Percentiles rank a stretch among this genome's conserved stretches.
Evolutionary conservation across 2,797 vertebrate species (phyloP).

Genomic region (Pterois miles): DNA sequence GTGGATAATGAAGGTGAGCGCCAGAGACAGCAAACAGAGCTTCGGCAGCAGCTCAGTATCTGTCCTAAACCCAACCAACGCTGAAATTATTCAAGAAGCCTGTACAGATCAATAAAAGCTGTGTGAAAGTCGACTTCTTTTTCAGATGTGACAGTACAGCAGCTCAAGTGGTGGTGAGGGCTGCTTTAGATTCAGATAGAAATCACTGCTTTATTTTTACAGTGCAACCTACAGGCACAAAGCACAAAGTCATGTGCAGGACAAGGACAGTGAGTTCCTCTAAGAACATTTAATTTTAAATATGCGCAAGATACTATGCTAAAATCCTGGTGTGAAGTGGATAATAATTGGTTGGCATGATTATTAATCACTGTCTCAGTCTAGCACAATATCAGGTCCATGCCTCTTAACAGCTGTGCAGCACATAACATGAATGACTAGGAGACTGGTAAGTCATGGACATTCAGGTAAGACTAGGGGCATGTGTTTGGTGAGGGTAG

Average conservation of each 20-base stretch:
- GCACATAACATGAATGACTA: not conserved
- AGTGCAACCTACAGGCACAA: not conserved
- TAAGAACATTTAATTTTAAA: not conserved
- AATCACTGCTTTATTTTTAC: slow-evolving; percentile 8
- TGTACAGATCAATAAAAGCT: slow-evolving; percentile 42
- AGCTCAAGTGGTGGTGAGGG: slow-evolving; percentile 6
- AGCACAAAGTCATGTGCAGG: not conserved
- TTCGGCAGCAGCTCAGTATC: slow-evolving; percentile 42
- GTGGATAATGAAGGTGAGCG: slow-evolving; percentile 66
- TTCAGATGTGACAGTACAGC: slow-evolving; percentile 19
- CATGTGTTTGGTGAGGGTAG: no score
- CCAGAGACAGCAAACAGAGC: slow-evolving; percentile 54
- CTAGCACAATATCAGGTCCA: not conserved
- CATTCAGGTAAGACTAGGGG: no score
- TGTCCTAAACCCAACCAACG: slow-evolving; percentile 44
- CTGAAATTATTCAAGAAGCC: slow-evolving; percentile 60
- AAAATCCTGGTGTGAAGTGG: not conserved
- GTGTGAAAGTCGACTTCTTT: slow-evolving; percentile 24
- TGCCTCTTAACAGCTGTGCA: not conserved
- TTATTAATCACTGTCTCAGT: not conserved
- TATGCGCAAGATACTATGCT: not conserved
- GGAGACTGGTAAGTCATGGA: accelerated
- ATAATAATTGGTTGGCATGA: not conserved
- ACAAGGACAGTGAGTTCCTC: not conserved
- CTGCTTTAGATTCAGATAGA: slow-evolving; percentile 26